Percentiles rank a stretch among this genome's conserved stretches.
Conservation (phyloP, 1,140 invertebrate genomes). For the Caerostris extrusa region DNA sequence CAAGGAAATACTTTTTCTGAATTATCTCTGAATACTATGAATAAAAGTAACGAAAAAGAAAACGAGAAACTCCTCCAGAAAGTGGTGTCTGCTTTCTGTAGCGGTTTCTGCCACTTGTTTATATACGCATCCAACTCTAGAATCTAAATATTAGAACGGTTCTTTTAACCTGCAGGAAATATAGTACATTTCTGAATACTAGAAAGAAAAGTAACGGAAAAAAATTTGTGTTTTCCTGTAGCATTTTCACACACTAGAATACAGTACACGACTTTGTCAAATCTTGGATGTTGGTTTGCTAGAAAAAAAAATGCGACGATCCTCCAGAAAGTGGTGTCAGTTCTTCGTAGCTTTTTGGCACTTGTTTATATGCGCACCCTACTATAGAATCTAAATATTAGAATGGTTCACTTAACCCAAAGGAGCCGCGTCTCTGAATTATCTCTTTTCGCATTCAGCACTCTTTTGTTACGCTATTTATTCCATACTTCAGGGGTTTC, state of each 20-base stretch:
- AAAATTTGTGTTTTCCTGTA: too few species aligned
- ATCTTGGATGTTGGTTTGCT: not conserved
- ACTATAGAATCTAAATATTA: slow-evolving; percentile 12
- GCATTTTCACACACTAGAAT: too few species aligned
- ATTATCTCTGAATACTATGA: too few species aligned
- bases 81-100: not conserved
- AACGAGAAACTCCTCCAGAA: not conserved
- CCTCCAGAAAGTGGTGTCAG: not conserved
- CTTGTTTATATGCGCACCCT: slow-evolving; percentile 13
- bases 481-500: slow-evolving; percentile 24
- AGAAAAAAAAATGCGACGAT: not conserved
- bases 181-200: too few species aligned
- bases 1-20: not conserved
- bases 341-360: not conserved
- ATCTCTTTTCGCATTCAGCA: not conserved
- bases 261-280: too few species aligned
- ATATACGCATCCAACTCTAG: not conserved
- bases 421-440: slow-evolving; percentile 11
- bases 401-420: slow-evolving; percentile 20
- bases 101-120: not conserved
- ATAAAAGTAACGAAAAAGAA: not conserved
- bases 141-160: slow-evolving; percentile 21
- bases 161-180: not conserved
- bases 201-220: too few species aligned
- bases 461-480: slow-evolving; percentile 32